A percentile compares a stretch with the other conserved stretches of the same genome.
phyloP scores from a whole-genome alignment of 2,888 invertebrate species.

The Atethmia centrago region DNA sequence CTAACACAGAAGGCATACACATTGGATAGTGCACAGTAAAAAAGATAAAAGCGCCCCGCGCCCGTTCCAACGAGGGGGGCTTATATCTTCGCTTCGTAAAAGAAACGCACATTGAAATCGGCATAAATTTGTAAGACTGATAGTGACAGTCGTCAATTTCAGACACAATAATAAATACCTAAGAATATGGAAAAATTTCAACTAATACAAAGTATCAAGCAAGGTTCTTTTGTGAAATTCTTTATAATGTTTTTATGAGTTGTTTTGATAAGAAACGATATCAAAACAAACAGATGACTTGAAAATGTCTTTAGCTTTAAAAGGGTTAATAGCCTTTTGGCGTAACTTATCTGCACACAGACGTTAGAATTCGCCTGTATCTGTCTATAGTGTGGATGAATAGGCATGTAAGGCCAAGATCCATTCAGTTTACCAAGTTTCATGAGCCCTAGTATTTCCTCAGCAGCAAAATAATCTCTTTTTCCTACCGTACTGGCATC shows the following conservation, averaged over 20 bases:
- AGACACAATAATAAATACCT: background rate
- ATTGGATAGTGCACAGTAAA: background rate
- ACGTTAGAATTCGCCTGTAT: background rate
- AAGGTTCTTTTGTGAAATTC: slow-evolving; percentile 16
- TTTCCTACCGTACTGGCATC: no score
- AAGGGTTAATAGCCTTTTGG: slow-evolving; percentile 44
- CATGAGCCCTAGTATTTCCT: no score
- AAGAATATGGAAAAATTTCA: slow-evolving; percentile 21
- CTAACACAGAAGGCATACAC: no score
- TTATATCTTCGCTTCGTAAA: background rate
- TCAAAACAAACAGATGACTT: slow-evolving; percentile 37
- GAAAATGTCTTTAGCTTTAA: slow-evolving; percentile 19
- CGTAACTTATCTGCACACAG: background rate
- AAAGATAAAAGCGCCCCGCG: background rate
- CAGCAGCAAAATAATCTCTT: no score
- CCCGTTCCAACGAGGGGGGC: background rate
- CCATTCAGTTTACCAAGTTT: no score
- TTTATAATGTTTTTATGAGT: background rate
- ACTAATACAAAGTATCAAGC: slow-evolving; percentile 8
- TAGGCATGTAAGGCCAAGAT: background rate
- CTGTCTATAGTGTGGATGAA: background rate
- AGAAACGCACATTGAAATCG: slow-evolving; percentile 1
- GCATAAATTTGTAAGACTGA: background rate
- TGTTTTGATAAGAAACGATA: slow-evolving; percentile 50
- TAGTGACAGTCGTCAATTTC: slow-evolving; percentile 2